A percentile compares a stretch with the other conserved stretches of the same genome.
phyloP scores from a whole-genome alignment of 1,140 invertebrate genomes.

The Trichoplusia ni region DNA sequence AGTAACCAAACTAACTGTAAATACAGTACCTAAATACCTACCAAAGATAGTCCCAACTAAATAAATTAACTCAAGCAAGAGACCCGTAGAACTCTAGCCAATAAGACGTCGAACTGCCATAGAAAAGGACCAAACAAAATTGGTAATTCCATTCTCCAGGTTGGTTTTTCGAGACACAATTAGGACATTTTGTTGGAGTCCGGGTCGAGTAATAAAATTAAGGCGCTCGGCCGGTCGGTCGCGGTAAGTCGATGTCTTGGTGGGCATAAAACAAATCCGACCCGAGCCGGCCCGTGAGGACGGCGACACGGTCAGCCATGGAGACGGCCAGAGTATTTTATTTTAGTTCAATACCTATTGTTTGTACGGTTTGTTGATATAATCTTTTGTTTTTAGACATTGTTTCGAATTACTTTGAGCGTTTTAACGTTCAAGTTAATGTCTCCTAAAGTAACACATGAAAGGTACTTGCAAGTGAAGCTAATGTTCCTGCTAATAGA shows the following conservation, averaged over 20 bases:
- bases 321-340: conserved; percentile 26
- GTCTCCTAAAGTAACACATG: too few species aligned
- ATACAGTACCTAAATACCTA: background rate
- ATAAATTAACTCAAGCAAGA: background rate
- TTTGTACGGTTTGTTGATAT: background rate
- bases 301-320: conserved; percentile 17
- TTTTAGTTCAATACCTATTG: background rate
- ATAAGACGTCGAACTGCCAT: conserved; percentile 22
- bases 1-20: conserved; percentile 5
- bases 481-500: too few species aligned
- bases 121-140: conserved; percentile 38
- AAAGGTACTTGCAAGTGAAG: too few species aligned
- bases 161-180: conserved; percentile 71
- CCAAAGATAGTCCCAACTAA: background rate
- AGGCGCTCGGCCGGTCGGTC: conserved; percentile 63
- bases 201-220: conserved; percentile 79
- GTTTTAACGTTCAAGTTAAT: too few species aligned
- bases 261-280: conserved; percentile 78
- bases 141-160: conserved; percentile 48
- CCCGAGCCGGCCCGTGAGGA: conserved; percentile 51
- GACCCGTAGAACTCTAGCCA: background rate
- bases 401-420: too few species aligned
- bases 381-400: background rate
- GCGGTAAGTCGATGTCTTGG: conserved; percentile 72
- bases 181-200: conserved; percentile 67